These are phyloP conservation scores for Chirona hameri DNA, from an alignment of 2,888 invertebrate genomes.

Conservation along the genomic window DNA sequence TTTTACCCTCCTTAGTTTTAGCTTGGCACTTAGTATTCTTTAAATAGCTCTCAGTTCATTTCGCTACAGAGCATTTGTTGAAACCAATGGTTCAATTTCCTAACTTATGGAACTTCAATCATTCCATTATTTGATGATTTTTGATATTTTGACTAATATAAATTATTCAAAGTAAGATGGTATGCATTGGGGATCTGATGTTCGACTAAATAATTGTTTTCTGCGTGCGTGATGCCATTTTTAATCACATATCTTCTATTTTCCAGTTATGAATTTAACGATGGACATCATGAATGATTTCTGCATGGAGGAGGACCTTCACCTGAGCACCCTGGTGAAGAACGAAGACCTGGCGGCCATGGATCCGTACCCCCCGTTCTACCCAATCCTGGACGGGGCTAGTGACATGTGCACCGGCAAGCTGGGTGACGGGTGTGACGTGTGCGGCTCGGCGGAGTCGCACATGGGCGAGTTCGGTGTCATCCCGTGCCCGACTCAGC, in stretches of 20 bases:
- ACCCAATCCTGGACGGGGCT: conserved; percentile 1
- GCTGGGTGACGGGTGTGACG: conserved; percentile 1
- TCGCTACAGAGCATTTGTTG: too few relatives aligned
- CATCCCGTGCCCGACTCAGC: neutral
- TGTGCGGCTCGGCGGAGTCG: neutral
- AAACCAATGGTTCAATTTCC: too few relatives aligned
- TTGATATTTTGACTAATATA: too few relatives aligned
- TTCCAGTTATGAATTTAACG: neutral
- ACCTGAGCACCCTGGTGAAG: neutral
- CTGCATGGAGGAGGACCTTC: neutral
- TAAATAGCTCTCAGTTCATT: too few relatives aligned
- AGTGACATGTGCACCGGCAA: conserved; percentile 4
- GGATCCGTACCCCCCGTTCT: conserved; percentile 7
- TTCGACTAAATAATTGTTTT: too few relatives aligned
- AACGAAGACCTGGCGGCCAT: neutral
- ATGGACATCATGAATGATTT: neutral
- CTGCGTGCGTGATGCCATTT: too few relatives aligned
- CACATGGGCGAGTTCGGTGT: neutral
- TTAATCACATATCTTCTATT: neutral
- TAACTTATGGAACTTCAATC: too few relatives aligned
- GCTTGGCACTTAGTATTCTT: too few relatives aligned
- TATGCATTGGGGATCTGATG: too few relatives aligned
- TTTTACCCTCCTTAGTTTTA: too few relatives aligned
- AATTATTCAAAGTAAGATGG: too few relatives aligned
- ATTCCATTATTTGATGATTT: too few relatives aligned